Evolutionary conservation across 1,140 invertebrate species (phyloP), one percentile per base, ranked within the genome.

Genomic region (Drosophila tropicalis): DNA sequence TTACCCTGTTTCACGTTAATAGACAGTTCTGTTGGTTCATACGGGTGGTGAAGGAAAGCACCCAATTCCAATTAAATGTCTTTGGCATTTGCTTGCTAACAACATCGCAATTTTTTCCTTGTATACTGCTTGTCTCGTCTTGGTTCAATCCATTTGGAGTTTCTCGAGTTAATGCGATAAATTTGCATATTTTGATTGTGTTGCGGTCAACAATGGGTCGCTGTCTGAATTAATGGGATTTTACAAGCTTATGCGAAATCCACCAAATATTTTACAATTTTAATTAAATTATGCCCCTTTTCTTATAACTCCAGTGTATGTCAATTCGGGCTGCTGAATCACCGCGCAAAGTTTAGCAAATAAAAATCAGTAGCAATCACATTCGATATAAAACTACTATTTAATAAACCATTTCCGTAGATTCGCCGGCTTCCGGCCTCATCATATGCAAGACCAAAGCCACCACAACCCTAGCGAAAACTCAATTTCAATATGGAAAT

Each of bases 101-200:
- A 56, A 68, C 67, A 73, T 76, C 71, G 70, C 66, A 67, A 71
- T 89, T 87, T 75, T 73, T 84, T 87, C 75, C 55, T 67, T 70
- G 62, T 68, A 75, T 64, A 39, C 67, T 62, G 73, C 58, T 79
- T 63, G 51, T 36, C 25, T 7, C 22, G 34, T 62, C 36, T 61
- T 39, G 51, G 61, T 54, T 39, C 34, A 36, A 62, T 47, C 80
- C 57, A 78, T 84, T 85, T 41, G 71, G 65, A 79, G 71, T 82
- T 86, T 79, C 79, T 67, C 82, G 81, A 91, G 76, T 91, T 91
- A 91, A 91, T 91, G 87, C 87, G 82, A 90, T 90, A 90, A 87
- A 90, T 90, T 90, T 90, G 87, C 87, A 90, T 90, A 90, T 90
- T 90, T 90, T 90, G 87, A 90, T 90, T 90, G 82, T 87, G 84